Evolutionary conservation across 2,888 invertebrate genomes (phyloP).

Genomic region (Macaria notata): DNA sequence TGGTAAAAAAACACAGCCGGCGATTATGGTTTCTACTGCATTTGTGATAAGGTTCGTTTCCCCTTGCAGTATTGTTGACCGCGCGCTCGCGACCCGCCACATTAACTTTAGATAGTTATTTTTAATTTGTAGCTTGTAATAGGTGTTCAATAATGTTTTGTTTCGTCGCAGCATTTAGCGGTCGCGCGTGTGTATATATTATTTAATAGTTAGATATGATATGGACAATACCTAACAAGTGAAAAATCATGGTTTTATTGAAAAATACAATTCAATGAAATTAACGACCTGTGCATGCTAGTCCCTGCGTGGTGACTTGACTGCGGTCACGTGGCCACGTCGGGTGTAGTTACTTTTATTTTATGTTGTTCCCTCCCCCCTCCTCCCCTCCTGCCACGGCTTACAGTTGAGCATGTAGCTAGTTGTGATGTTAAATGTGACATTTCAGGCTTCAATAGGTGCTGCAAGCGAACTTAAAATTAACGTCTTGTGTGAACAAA

Average conservation of each 20-base stretch:
- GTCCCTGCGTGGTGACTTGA: conserved; percentile 38
- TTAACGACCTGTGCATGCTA: conserved; percentile 66
- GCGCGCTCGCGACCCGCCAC: conserved; percentile 49
- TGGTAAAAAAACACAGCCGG: conserved; percentile 47
- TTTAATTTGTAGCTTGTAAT: conserved; percentile 77
- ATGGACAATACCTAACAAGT: conserved; percentile 83
- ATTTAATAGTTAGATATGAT: conserved; percentile 75
- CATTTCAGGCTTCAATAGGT: conserved; percentile 36
- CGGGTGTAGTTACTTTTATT: conserved; percentile 59
- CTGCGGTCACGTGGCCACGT: conserved; percentile 37
- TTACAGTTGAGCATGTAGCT: conserved; percentile 62
- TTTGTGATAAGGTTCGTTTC: conserved; percentile 62
- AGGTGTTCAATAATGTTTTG: conserved; percentile 74
- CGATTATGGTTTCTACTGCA: conserved; percentile 54
- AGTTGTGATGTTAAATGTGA: conserved; percentile 41
- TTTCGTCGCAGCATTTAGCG: conserved; percentile 65
- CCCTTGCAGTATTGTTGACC: conserved; percentile 50
- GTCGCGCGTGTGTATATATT: conserved; percentile 67
- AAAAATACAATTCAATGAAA: conserved; percentile 78
- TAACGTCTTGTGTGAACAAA: no score
- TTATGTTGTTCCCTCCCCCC: conserved; percentile 45
- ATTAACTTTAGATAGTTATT: conserved; percentile 74
- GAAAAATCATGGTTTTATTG: conserved; percentile 77
- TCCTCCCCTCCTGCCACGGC: conserved; percentile 42
- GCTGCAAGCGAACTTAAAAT: background rate